Percentiles rank a stretch among this genome's conserved stretches.
These are phyloP conservation scores for Ophonus ardosiacus DNA, from an alignment of 2,888 invertebrate species.

Conservation along the genomic window DNA sequence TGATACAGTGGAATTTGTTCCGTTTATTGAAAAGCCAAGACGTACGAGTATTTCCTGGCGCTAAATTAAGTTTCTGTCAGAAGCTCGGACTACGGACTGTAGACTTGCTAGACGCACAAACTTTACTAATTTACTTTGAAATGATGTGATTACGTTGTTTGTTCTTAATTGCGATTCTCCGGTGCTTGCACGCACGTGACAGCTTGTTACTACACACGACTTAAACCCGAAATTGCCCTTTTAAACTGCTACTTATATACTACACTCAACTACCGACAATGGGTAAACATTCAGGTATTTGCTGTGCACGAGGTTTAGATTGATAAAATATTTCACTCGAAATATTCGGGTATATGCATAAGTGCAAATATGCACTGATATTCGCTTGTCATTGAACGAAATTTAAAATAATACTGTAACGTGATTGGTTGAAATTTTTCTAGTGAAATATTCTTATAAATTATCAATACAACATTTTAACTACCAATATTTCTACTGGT, in stretches of 20 bases:
- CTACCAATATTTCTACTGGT: too few species aligned
- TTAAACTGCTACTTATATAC: neutral
- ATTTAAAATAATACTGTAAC: too few species aligned
- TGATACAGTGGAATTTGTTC: constrained; percentile 59
- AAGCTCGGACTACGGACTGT: neutral
- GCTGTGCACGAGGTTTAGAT: too few species aligned
- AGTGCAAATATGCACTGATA: too few species aligned
- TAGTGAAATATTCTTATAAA: too few species aligned
- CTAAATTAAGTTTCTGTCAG: constrained; percentile 62
- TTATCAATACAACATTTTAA: too few species aligned
- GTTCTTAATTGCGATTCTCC: constrained; percentile 57
- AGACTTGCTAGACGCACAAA: constrained; percentile 32
- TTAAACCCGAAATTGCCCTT: neutral
- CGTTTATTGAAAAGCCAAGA: constrained; percentile 55
- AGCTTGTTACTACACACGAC: constrained; percentile 28
- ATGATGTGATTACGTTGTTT: constrained; percentile 60
- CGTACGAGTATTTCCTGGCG: constrained; percentile 45
- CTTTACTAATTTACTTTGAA: constrained; percentile 60
- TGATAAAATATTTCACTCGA: too few species aligned
- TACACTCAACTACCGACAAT: neutral
- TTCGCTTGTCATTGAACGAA: too few species aligned
- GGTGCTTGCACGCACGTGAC: constrained; percentile 51
- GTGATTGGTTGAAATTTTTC: too few species aligned
- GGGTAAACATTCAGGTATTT: too few species aligned
- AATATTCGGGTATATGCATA: too few species aligned